Percentiles rank a stretch among this genome's conserved stretches.
Evolutionary conservation across 2,797 vertebrate genomes (phyloP).

Genomic region (Eidolon dupreanum): DNA sequence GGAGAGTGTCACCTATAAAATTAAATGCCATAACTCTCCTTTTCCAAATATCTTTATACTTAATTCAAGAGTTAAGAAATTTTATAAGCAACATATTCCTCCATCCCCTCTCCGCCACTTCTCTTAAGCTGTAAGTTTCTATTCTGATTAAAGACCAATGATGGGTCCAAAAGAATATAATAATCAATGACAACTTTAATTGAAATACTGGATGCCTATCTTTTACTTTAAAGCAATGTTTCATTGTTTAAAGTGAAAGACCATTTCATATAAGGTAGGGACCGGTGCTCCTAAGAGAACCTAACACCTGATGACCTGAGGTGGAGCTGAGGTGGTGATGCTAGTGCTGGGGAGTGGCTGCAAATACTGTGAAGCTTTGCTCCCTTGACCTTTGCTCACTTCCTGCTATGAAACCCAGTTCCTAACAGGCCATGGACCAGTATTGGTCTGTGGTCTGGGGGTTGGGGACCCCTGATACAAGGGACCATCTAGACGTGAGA

Average conservation of each 20-base stretch:
- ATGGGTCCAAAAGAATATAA: neutral
- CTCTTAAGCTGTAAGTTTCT: neutral
- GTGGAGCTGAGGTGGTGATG: too few species aligned
- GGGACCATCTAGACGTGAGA: neutral
- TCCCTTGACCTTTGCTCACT: too few species aligned
- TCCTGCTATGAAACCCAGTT: too few species aligned
- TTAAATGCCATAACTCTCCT: neutral
- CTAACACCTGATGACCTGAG: too few species aligned
- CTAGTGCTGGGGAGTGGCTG: too few species aligned
- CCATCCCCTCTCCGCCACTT: neutral
- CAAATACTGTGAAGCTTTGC: too few species aligned
- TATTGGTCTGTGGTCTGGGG: too few species aligned
- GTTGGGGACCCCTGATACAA: too few species aligned
- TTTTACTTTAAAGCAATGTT: neutral
- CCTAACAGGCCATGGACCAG: too few species aligned
- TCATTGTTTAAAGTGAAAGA: neutral
- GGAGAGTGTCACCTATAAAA: neutral
- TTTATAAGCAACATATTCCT: neutral
- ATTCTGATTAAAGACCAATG: neutral
- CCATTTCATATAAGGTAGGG: neutral
- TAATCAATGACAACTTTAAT: neutral
- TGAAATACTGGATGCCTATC: neutral
- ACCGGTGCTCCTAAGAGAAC: too few species aligned
- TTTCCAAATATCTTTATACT: neutral
- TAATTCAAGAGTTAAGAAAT: neutral